A percentile compares a stretch with the other conserved stretches of the same genome.
phyloP scores from a whole-genome alignment of 2,888 invertebrate species.

The Leuctra nigra region DNA sequence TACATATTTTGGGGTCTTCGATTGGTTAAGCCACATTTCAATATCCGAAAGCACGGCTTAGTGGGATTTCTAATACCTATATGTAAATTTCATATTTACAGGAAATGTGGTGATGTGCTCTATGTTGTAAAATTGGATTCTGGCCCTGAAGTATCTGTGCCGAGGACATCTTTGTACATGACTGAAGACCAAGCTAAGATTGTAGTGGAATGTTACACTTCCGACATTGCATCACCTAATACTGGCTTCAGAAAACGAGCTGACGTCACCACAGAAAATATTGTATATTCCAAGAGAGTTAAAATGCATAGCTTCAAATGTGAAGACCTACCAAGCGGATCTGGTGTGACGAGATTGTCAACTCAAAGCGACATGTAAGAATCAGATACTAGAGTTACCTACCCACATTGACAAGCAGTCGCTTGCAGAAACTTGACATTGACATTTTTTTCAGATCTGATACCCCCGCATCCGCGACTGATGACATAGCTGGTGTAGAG shows the following conservation, averaged over 20 bases:
- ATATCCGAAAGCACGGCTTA: no score
- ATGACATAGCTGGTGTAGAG: constrained; percentile 34
- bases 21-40: no score
- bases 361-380: neutral
- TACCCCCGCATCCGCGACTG: constrained; percentile 30
- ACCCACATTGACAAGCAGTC: no score
- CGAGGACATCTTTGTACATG: constrained; percentile 48
- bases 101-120: constrained; percentile 14
- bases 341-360: neutral
- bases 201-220: constrained; percentile 29
- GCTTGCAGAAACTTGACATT: neutral
- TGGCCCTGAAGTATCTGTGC: constrained; percentile 42
- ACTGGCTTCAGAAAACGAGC: constrained; percentile 33
- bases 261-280: constrained; percentile 36
- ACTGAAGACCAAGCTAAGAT: constrained; percentile 43
- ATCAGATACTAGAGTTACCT: neutral
- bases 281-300: constrained; percentile 35
- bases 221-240: constrained; percentile 32
- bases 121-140: constrained; percentile 29
- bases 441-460: constrained; percentile 26
- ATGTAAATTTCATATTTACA: no score
- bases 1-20: no score
- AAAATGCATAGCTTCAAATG: no score
- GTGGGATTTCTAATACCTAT: no score
- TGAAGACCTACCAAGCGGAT: no score